phyloP scores from a whole-genome alignment of 2,888 invertebrate genomes.

The Clistopyga incitator region DNA sequence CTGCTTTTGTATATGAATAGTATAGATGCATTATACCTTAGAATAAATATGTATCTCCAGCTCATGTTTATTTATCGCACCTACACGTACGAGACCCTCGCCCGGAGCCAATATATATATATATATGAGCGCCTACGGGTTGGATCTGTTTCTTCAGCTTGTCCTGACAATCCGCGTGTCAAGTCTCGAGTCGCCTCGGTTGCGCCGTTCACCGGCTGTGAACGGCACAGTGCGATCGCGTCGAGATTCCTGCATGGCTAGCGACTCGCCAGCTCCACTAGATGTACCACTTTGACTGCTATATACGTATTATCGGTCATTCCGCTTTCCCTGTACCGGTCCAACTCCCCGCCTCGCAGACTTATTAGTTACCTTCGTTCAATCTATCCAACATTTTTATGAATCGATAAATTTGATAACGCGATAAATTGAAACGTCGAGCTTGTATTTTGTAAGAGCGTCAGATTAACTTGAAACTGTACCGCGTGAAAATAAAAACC shows the following conservation, averaged over 20 bases:
- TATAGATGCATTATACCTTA: not conserved
- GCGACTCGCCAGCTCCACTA: not conserved
- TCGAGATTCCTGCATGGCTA: slow-evolving; percentile 1
- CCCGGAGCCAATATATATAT: slow-evolving; percentile 15
- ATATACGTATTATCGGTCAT: slow-evolving; percentile 24
- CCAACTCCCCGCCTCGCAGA: not conserved
- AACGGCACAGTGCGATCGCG: slow-evolving; percentile 6
- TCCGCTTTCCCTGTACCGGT: slow-evolving; percentile 49
- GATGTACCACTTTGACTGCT: slow-evolving; percentile 31
- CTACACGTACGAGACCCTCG: not conserved
- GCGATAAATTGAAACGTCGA: too few relatives aligned
- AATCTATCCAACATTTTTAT: not conserved
- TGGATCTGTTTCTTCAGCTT: slow-evolving; percentile 29
- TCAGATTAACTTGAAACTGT: too few relatives aligned
- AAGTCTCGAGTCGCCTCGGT: slow-evolving; percentile 24
- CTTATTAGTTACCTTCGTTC: not conserved
- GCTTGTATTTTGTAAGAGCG: too few relatives aligned
- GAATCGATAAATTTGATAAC: not conserved
- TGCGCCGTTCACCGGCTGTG: slow-evolving; percentile 23
- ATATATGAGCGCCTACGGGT: slow-evolving; percentile 1
- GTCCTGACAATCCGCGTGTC: slow-evolving; percentile 15
- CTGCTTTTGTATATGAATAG: not conserved
- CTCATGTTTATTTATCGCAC: slow-evolving; percentile 34
- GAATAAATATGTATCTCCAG: slow-evolving; percentile 5
- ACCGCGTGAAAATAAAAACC: too few relatives aligned